These are phyloP conservation scores for Microtus ochrogaster DNA, from an alignment of 2,113 vertebrate genomes.

Conservation along the genomic window DNA sequence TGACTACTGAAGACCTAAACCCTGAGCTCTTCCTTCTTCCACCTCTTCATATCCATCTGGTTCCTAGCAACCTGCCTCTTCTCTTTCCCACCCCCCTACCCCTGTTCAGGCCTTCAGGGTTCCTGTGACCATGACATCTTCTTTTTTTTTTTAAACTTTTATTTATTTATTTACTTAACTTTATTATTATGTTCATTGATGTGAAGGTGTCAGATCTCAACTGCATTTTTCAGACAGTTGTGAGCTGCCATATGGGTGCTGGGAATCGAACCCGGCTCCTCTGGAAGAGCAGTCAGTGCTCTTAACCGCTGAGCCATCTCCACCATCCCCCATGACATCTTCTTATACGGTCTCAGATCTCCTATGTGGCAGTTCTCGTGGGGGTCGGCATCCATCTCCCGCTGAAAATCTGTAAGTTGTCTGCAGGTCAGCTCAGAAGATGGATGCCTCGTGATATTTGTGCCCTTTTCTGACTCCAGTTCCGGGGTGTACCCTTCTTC, in stretches of 20 bases:
- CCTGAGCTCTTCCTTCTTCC: too few species aligned
- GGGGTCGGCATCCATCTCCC: accelerated
- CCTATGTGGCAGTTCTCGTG: not conserved
- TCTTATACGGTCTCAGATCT: not conserved
- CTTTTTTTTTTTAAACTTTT: too few species aligned
- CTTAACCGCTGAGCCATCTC: too few species aligned
- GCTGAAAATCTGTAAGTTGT: not conserved
- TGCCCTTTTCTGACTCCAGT: not conserved
- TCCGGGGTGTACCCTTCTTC: accelerated
- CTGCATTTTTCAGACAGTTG: too few species aligned
- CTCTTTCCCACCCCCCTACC: not conserved
- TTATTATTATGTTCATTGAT: too few species aligned
- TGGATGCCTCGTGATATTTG: not conserved
- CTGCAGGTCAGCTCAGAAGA: not conserved
- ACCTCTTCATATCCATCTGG: too few species aligned
- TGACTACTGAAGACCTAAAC: not conserved
- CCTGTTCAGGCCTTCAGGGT: not conserved
- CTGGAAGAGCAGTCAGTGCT: too few species aligned
- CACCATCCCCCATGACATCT: accelerated
- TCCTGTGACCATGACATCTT: not conserved
- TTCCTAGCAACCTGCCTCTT: not conserved
- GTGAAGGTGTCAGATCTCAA: too few species aligned
- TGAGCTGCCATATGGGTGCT: too few species aligned
- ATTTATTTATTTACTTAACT: too few species aligned
- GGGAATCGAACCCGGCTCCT: too few species aligned